Conservation (phyloP, 2,113 vertebrate genomes). For the Phaethornis superciliosus region DNA sequence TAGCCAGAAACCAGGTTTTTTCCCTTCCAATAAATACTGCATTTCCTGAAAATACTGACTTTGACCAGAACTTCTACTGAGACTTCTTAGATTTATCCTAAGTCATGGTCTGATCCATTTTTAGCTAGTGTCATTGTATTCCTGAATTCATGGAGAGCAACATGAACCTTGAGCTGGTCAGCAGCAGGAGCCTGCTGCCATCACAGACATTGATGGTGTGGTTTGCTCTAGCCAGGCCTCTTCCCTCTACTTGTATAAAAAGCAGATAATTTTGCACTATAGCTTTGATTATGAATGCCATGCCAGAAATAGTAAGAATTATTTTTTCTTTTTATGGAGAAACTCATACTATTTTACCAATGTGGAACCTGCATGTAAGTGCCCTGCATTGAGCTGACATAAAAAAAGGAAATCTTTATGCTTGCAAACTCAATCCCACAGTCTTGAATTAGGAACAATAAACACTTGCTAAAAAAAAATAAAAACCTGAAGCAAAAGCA, state of each 20-base stretch:
- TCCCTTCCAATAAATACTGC: slow-evolving; percentile 10
- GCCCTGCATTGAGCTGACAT: not conserved
- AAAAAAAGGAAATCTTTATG: not conserved
- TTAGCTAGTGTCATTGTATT: not conserved
- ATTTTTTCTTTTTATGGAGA: not conserved
- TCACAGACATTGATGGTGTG: not conserved
- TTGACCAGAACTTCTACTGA: slow-evolving; percentile 1
- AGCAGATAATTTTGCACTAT: not conserved
- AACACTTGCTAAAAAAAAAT: not conserved
- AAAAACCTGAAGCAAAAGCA: not conserved
- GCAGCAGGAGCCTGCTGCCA: not conserved
- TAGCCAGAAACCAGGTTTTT: not conserved
- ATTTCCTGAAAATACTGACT: slow-evolving; percentile 42
- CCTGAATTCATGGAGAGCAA: not conserved
- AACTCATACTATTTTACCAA: not conserved
- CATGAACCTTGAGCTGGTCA: not conserved
- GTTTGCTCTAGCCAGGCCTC: not conserved
- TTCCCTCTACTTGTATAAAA: not conserved
- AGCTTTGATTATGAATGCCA: not conserved
- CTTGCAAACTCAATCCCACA: not conserved
- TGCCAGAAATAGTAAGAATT: not conserved
- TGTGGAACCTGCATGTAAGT: accelerated
- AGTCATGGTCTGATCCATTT: not conserved
- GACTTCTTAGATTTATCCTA: slow-evolving; percentile 16
- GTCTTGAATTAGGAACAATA: not conserved